Evolutionary conservation across 2,113 vertebrate genomes (phyloP).

Genomic region (Solea solea): DNA sequence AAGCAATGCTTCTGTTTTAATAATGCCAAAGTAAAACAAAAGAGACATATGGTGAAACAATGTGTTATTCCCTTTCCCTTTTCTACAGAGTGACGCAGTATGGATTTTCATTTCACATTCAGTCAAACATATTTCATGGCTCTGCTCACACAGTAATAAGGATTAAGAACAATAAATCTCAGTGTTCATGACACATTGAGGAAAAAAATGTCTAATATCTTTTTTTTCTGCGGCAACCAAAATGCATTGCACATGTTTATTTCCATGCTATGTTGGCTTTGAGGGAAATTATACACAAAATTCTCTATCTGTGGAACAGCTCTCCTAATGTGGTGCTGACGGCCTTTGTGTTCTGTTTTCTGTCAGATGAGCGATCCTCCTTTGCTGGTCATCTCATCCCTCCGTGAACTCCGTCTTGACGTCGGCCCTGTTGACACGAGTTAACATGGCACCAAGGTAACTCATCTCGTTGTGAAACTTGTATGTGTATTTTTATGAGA

Average conservation of each 20-base stretch:
- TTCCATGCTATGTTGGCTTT: slow-evolving; percentile 9
- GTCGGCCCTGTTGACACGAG: slow-evolving; percentile 58
- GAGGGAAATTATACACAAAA: slow-evolving; percentile 3
- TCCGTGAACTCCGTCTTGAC: slow-evolving; percentile 56
- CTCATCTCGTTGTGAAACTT: background rate
- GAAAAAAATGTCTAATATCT: slow-evolving; percentile 15
- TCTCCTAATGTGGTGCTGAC: slow-evolving; percentile 24
- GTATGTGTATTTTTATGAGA: background rate
- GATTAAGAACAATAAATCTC: background rate
- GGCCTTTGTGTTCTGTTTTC: slow-evolving; percentile 49
- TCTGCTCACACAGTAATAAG: slow-evolving; percentile 31
- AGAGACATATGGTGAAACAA: background rate
- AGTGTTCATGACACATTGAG: slow-evolving; percentile 1
- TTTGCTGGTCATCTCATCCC: slow-evolving; percentile 14
- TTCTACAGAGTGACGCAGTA: slow-evolving; percentile 14
- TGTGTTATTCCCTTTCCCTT: slow-evolving; percentile 41
- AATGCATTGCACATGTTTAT: slow-evolving; percentile 8
- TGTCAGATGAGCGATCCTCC: slow-evolving; percentile 20
- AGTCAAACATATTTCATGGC: slow-evolving; percentile 1
- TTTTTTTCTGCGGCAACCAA: slow-evolving; percentile 3
- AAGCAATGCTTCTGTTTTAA: no score
- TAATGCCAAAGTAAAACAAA: background rate
- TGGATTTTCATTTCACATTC: slow-evolving; percentile 7
- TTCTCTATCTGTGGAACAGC: background rate
- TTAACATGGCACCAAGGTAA: slow-evolving; percentile 10